These are phyloP conservation scores for Mola mola DNA, from an alignment of 2,113 vertebrate species.

Conservation along the genomic window DNA sequence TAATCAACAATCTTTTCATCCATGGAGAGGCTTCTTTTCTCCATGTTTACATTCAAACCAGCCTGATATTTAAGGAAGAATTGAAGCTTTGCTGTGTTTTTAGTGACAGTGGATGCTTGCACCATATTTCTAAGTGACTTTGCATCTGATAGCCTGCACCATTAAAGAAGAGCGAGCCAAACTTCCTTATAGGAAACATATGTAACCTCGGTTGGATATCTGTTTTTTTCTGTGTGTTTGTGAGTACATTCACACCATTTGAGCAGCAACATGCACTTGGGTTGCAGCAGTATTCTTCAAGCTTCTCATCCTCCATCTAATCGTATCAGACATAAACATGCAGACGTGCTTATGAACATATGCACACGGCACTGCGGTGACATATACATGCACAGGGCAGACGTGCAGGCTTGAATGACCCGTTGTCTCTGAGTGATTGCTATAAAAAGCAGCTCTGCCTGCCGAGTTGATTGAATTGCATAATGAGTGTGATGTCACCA, in stretches of 20 bases:
- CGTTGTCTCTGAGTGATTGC: constrained; percentile 43
- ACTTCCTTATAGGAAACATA: constrained; percentile 43
- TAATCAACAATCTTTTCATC: constrained; percentile 27
- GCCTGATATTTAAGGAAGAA: constrained; percentile 18
- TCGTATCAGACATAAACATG: constrained; percentile 43
- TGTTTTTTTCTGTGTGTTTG: constrained; percentile 20
- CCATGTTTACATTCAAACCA: constrained; percentile 1
- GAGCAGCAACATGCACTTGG: constrained; percentile 34
- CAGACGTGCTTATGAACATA: constrained; percentile 19
- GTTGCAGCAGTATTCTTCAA: constrained; percentile 46
- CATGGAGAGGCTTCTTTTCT: constrained; percentile 15
- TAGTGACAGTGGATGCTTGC: constrained; percentile 12
- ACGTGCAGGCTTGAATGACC: constrained; percentile 51
- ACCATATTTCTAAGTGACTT: constrained; percentile 28
- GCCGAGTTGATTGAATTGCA: constrained; percentile 59
- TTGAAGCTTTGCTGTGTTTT: constrained; percentile 13
- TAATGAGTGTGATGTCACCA: constrained; percentile 76
- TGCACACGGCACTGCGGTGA: neutral
- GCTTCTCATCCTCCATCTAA: constrained; percentile 9
- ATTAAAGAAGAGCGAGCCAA: constrained; percentile 1
- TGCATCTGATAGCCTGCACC: constrained; percentile 14
- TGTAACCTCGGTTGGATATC: constrained; percentile 45
- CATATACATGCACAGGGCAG: constrained; percentile 27
- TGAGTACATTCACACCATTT: constrained; percentile 25
- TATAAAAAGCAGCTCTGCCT: constrained; percentile 57